Percentiles rank a stretch among this genome's conserved stretches.
phyloP scores from a whole-genome alignment of 1,140 invertebrate genomes.

The Drosophila dunni region DNA sequence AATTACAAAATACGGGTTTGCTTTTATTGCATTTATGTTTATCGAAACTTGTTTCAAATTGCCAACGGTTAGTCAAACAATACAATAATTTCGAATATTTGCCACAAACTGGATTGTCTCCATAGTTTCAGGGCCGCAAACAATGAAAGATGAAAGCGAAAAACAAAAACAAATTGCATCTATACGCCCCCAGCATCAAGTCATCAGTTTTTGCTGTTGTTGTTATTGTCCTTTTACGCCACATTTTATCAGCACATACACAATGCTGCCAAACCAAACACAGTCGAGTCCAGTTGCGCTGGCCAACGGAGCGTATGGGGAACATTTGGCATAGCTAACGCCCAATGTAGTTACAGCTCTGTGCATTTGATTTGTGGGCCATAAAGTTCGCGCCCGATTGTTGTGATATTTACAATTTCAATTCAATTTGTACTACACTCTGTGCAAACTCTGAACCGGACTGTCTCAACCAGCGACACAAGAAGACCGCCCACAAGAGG shows the following conservation, averaged over 20 bases:
- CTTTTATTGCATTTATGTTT: neutral
- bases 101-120: slow-evolving; percentile 19
- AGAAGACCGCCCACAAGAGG: neutral
- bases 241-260: slow-evolving; percentile 42
- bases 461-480: neutral
- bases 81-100: slow-evolving; percentile 31
- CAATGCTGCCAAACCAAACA: slow-evolving; percentile 15
- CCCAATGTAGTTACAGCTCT: slow-evolving; percentile 31
- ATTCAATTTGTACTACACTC: slow-evolving; percentile 66
- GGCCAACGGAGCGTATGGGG: slow-evolving; percentile 57
- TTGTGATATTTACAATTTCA: slow-evolving; percentile 78
- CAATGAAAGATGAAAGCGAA: slow-evolving; percentile 7
- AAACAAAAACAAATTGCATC: slow-evolving; percentile 32
- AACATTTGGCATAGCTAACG: slow-evolving; percentile 39
- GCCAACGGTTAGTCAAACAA: neutral
- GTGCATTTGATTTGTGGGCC: slow-evolving; percentile 77
- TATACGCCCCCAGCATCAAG: slow-evolving; percentile 48
- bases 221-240: slow-evolving; percentile 34
- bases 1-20: slow-evolving; percentile 6
- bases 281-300: slow-evolving; percentile 19
- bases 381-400: slow-evolving; percentile 65
- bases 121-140: slow-evolving; percentile 31
- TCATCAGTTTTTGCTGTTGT: neutral
- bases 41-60: slow-evolving; percentile 2
- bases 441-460: neutral